Evolutionary conservation across 2,888 invertebrate genomes (phyloP), one percentile per base, ranked within the genome.

Genomic region (Argyra leucocephala): DNA sequence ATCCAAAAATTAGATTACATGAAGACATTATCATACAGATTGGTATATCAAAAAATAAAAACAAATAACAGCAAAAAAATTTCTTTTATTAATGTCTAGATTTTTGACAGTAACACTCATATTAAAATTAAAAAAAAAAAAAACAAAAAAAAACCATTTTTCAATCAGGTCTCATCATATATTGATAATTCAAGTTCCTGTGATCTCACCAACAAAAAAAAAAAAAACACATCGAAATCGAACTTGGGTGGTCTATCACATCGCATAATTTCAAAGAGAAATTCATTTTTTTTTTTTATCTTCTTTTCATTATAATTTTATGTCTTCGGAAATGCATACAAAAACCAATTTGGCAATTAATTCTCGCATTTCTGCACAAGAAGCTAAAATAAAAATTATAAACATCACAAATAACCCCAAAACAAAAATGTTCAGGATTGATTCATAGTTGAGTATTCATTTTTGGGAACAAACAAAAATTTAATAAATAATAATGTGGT

Each of bases 31-130:
- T 5, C 15, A 31, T 31, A n/a, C 26, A 26, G 26, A 26, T 26
- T 26, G 26, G 12, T 7, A 31, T 48, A 48, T 48, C n/a, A 48
- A 12, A 48, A 37, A 48, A 48, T 48, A 48, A 48, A 48, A 48
- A 48, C 12, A 48, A 2, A 48, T 48, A 5, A 48, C 48, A 48
- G 7, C 4, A 26, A 26, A 26, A 26, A 26, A 31, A 31, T 31
- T 31, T 48, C 5, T 48, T 18, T 48, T 18, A 48, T 48, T 48
- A 48, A 15, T 48, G 48, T 48, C 48, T 48, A 18, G 5, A 48
- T 48, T 48, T 48, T 48, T 48, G 48, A 48, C 48, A 48, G 48
- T 48, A 48, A 48, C 48, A 48, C 48, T 48, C 48, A 48, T 48
- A 15, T 48, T 12, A 2, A 48, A 6, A 10, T 7, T 31, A 31